These are phyloP conservation scores for Colletes collaris DNA, from an alignment of 2,888 invertebrate genomes.

Conservation along the genomic window DNA sequence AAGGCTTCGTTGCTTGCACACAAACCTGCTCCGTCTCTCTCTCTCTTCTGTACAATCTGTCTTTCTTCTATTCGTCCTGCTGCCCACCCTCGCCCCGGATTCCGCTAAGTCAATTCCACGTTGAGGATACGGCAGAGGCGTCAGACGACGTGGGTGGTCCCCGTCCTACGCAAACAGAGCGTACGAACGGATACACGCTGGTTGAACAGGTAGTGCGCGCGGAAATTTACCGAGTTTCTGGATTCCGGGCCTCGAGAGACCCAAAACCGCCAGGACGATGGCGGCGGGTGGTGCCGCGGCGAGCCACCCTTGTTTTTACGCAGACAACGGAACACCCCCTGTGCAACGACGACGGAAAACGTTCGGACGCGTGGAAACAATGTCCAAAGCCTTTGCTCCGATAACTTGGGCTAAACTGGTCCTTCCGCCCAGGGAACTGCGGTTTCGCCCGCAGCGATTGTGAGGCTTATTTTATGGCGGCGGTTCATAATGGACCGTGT, in stretches of 20 bases:
- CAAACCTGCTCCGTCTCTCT: conserved; percentile 39
- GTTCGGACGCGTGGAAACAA: conserved; percentile 34
- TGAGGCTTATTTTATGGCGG: conserved; percentile 44
- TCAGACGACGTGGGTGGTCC: conserved; percentile 78
- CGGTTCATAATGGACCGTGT: conserved; percentile 37
- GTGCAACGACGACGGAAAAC: conserved; percentile 39
- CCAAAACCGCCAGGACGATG: conserved; percentile 1
- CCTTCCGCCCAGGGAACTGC: background rate
- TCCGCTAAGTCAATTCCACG: conserved; percentile 79
- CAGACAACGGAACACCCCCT: background rate
- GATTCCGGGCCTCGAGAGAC: conserved; percentile 57
- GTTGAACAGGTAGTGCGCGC: conserved; percentile 74
- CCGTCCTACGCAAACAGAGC: conserved; percentile 80
- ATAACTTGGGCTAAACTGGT: conserved; percentile 35
- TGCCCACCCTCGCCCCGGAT: conserved; percentile 62
- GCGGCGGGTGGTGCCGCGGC: conserved; percentile 8
- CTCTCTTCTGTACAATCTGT: background rate
- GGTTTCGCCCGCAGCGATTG: conserved; percentile 24
- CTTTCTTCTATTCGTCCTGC: conserved; percentile 38
- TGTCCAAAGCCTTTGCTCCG: conserved; percentile 13
- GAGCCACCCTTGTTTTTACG: too few species aligned
- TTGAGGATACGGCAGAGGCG: conserved; percentile 75
- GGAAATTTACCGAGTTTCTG: conserved; percentile 79
- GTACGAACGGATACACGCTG: conserved; percentile 65
- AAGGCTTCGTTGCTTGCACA: conserved; percentile 58